These are phyloP conservation scores for Hirudinaria manillensis DNA, from an alignment of 2,888 invertebrate genomes.

Conservation along the genomic window DNA sequence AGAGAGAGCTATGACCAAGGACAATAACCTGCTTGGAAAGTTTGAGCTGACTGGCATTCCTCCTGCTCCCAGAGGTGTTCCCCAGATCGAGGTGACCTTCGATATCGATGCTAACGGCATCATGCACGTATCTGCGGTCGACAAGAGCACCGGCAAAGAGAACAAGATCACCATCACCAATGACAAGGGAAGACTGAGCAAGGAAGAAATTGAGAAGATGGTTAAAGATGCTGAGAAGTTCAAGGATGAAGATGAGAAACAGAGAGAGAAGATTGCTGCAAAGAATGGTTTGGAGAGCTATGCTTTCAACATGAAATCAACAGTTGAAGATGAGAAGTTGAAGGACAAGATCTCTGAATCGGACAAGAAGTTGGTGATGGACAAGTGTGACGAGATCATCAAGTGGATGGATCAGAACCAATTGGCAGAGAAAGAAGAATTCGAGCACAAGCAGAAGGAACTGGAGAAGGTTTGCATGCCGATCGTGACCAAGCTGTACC, in stretches of 20 bases:
- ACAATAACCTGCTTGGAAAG: conserved; percentile 75
- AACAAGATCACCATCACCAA: conserved; percentile 63
- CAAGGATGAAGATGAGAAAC: conserved; percentile 63
- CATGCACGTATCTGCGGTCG: conserved; percentile 83
- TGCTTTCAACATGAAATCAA: conserved; percentile 85
- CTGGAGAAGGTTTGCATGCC: conserved; percentile 84
- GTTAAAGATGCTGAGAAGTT: conserved; percentile 88
- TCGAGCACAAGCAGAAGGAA: conserved; percentile 89
- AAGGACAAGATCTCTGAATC: conserved; percentile 80
- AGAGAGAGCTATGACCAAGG: conserved; percentile 55
- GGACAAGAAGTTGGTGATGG: conserved; percentile 73
- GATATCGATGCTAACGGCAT: conserved; percentile 73
- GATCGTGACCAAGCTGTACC: conserved; percentile 88
- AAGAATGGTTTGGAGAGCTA: conserved; percentile 76
- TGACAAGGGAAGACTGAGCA: conserved; percentile 77
- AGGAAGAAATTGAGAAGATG: conserved; percentile 86
- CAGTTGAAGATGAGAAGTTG: conserved; percentile 81
- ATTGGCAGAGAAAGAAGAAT: conserved; percentile 72
- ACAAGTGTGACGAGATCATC: conserved; percentile 73
- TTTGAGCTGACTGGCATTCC: conserved; percentile 65
- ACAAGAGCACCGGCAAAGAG: conserved; percentile 65
- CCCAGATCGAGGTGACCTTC: conserved; percentile 63
- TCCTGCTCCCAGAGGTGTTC: conserved; percentile 76
- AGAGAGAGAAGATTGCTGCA: conserved; percentile 64
- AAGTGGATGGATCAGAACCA: conserved; percentile 43